Base-by-base conservation (phyloP, 2,888 invertebrate genomes). In the Drosophila gaucha region DNA sequence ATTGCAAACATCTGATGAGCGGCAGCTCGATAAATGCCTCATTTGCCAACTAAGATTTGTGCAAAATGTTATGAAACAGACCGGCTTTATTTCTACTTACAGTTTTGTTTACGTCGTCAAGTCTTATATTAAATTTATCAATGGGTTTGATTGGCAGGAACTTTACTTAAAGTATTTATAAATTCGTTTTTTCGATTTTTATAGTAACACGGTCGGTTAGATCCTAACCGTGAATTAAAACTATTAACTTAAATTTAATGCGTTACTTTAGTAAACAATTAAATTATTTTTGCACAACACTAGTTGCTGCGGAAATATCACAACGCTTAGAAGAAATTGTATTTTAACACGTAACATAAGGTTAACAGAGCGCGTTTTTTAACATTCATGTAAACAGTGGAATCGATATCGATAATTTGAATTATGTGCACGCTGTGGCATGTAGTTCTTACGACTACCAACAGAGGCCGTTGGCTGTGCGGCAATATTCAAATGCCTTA, bases 31-130 rank as follows among this genome's bases (percentile, higher is more conserved):
- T 55, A 43, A 46, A 18, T 41, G 35, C 10, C 28, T 28, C 18
- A 6, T 38, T 30, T 52, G 47, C 22, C 56, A 16, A 51, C 12
- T 33, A 51, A 31, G 47, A 47, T 43, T 31, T 16, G 36, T 47
- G 57, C 35, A 30, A 56, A 77, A 54, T 63, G 78, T 73, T 78
- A 78, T 74, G 63, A 74, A 74, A 77, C 63, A 59, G 18, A 33
- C 78, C 78, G 68, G 74, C 47, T 28, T 57, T 41, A 16, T 24
- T 30, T 20, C 12, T 43, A 71, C 67, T 55, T 33, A 67, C 46
- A 26, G 12, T 47, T 54, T 54, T 59, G 62, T 67, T 71, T 55
- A 66, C 35, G 41, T 62, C 28, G 26, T 24, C 18, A 36, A 33
- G 31, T 20, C 31, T 20, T 49, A 24, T 50, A 8, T 33, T 38